These are phyloP conservation scores for Botia almorhae DNA, from an alignment of 2,797 vertebrate genomes.

Conservation along the genomic window DNA sequence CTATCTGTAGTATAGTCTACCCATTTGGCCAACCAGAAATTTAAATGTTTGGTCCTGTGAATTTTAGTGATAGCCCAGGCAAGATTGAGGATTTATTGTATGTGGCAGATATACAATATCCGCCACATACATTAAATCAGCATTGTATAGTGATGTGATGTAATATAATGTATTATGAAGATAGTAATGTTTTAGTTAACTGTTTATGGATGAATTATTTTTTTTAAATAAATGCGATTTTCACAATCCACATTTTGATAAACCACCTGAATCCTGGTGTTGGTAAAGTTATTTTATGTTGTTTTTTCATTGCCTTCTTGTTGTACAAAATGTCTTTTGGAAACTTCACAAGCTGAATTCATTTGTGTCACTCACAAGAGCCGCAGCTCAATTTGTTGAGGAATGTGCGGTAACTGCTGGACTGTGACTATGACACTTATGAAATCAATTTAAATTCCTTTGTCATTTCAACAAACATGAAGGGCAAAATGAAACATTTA, in stretches of 20 bases:
- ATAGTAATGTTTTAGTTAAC: too few relatives aligned
- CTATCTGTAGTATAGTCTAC: too few relatives aligned
- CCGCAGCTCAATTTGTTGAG: not conserved
- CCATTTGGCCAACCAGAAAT: too few relatives aligned
- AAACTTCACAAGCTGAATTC: not conserved
- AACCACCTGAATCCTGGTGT: not conserved
- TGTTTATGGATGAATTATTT: too few relatives aligned
- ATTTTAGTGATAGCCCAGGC: too few relatives aligned
- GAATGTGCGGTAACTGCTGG: not conserved
- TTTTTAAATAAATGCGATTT: too few relatives aligned
- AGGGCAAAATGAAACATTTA: conserved; percentile 21
- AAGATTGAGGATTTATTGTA: too few relatives aligned
- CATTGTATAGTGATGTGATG: not conserved
- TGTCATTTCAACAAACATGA: conserved; percentile 11
- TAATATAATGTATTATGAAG: not conserved
- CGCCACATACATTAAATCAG: too few relatives aligned
- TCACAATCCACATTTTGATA: too few relatives aligned
- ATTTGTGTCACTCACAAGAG: not conserved
- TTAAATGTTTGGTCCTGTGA: too few relatives aligned
- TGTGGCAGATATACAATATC: not conserved
- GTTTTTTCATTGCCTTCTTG: not conserved
- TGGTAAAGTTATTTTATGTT: not conserved
- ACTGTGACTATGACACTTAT: conserved; percentile 3
- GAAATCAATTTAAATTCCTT: conserved; percentile 7
- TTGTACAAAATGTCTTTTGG: not conserved